Percentiles rank a stretch among this genome's conserved stretches.
These are phyloP conservation scores for Syncerus caffer DNA, from an alignment of 2,797 vertebrate genomes.

Conservation along the genomic window DNA sequence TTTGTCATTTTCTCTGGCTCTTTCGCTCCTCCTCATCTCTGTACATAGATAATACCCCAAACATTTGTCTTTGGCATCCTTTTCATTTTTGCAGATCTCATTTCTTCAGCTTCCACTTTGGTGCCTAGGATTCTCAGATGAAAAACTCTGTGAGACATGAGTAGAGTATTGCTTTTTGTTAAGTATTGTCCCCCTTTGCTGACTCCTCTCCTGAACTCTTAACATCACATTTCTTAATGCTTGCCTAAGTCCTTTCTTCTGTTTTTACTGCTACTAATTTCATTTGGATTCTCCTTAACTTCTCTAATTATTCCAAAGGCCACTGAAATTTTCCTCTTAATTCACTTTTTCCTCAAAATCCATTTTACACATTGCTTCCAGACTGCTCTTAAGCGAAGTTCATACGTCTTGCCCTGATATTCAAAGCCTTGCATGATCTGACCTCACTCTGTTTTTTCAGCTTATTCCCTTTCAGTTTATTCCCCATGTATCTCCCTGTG, in stretches of 20 bases:
- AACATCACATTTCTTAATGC: background rate
- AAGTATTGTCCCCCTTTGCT: background rate
- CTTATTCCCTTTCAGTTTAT: conserved; percentile 28
- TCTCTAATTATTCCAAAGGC: background rate
- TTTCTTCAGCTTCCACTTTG: conserved; percentile 9
- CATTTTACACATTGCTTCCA: background rate
- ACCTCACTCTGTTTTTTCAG: background rate
- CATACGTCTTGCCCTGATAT: background rate
- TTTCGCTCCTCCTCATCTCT: background rate
- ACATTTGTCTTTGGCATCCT: background rate
- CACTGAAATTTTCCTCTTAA: background rate
- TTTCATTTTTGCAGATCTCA: background rate
- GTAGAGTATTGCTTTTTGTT: background rate
- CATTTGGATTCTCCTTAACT: background rate
- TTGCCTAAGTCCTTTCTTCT: background rate
- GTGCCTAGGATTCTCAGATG: background rate
- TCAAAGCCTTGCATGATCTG: background rate
- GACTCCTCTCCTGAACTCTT: background rate
- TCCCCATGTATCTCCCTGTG: background rate
- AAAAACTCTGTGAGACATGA: background rate
- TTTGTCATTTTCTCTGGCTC: background rate
- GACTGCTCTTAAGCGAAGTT: background rate
- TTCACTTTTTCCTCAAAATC: background rate
- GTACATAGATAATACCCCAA: background rate
- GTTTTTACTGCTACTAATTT: conserved; percentile 22